Percentiles rank a stretch among this genome's conserved stretches.
Conservation (phyloP, 2,888 invertebrate genomes). For the Chalcis sispes region DNA sequence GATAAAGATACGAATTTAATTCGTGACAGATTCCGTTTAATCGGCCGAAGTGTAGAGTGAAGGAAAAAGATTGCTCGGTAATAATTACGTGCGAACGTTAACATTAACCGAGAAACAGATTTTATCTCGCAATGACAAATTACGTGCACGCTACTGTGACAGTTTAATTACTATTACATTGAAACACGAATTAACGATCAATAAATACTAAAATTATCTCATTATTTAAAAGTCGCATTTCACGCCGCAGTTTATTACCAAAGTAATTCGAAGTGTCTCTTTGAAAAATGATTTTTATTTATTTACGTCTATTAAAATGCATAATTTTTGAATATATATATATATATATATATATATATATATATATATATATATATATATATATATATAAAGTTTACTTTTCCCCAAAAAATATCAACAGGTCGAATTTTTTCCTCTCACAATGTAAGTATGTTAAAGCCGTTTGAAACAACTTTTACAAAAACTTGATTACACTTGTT, state of each 20-base stretch:
- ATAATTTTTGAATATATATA: constrained; percentile 27
- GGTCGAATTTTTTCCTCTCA: constrained; percentile 2
- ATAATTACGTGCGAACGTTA: constrained; percentile 46
- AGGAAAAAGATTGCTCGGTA: constrained; percentile 16
- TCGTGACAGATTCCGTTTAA: constrained; percentile 3
- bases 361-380: constrained; percentile 3
- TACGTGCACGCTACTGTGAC: constrained; percentile 34
- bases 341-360: constrained; percentile 2
- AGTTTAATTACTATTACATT: constrained; percentile 53
- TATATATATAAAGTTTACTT: background rate
- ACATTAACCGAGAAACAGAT: constrained; percentile 16
- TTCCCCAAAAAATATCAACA: background rate
- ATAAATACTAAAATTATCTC: constrained; percentile 51
- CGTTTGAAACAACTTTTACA: background rate
- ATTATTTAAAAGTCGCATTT: constrained; percentile 22
- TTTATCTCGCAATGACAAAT: constrained; percentile 53
- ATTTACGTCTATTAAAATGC: constrained; percentile 1
- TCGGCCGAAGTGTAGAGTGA: background rate
- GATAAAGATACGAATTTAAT: background rate
- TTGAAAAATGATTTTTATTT: constrained; percentile 29
- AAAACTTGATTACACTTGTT: background rate
- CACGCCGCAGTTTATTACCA: constrained; percentile 14
- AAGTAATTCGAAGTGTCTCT: constrained; percentile 20
- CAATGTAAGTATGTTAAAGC: background rate
- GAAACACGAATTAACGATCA: constrained; percentile 52